phyloP scores from a whole-genome alignment of 35 echinoderm and acorn worm genomes.

The Acanthaster planci region DNA sequence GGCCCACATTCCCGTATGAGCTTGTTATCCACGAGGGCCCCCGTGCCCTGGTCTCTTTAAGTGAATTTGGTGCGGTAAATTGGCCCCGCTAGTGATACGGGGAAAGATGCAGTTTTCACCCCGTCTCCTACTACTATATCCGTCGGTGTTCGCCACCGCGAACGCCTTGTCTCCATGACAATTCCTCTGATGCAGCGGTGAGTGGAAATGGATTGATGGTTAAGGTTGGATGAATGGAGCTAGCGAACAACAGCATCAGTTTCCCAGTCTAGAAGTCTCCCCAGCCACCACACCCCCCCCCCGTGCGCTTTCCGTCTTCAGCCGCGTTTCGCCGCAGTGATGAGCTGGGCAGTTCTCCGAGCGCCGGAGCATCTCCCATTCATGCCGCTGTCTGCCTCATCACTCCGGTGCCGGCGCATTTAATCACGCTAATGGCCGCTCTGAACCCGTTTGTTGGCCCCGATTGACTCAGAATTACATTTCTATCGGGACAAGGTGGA shows the following conservation, averaged over 20 bases:
- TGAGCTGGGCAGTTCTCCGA: constrained; percentile 6
- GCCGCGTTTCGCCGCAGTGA: neutral
- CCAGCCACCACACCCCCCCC: too few species aligned
- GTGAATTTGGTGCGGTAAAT: constrained; percentile 31
- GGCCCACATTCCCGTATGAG: neutral
- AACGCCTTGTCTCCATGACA: constrained; percentile 2
- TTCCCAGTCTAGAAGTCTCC: too few species aligned
- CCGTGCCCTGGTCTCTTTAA: neutral
- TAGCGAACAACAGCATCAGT: too few species aligned
- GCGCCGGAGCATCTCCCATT: constrained; percentile 1
- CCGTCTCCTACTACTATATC: too few species aligned
- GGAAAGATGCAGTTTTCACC: neutral
- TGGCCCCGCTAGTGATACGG: constrained; percentile 19
- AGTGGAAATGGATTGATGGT: neutral
- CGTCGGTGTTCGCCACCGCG: neutral
- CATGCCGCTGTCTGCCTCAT: neutral
- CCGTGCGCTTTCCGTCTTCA: neutral
- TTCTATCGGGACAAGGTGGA: constrained; percentile 41
- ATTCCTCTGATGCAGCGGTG: constrained; percentile 7
- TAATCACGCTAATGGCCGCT: constrained; percentile 63
- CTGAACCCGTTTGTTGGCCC: constrained; percentile 56
- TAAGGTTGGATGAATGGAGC: too few species aligned
- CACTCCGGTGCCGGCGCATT: constrained; percentile 27
- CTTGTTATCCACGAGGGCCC: constrained; percentile 11
- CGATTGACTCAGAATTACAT: constrained; percentile 55